Conservation (phyloP, 2,797 vertebrate genomes). For the Gouania willdenowi region DNA sequence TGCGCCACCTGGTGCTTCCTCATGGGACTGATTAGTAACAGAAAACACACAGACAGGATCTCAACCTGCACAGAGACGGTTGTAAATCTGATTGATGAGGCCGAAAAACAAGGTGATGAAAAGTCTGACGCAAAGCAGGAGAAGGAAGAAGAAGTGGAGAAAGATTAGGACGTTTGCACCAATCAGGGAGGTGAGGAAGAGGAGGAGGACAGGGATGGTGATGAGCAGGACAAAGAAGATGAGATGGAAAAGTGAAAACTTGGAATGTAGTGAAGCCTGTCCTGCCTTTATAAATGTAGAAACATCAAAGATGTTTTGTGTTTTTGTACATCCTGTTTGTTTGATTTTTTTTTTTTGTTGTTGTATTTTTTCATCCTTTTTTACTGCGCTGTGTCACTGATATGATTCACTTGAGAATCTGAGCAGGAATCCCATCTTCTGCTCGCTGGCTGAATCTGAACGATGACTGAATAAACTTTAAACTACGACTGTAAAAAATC, state of each 20-base stretch:
- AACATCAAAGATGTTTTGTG: conserved; percentile 30
- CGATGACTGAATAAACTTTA: no score
- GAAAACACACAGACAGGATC: background rate
- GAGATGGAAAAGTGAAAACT: conserved; percentile 4
- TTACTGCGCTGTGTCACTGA: no score
- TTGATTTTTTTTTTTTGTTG: background rate
- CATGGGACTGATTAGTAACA: conserved; percentile 18
- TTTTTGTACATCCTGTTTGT: conserved; percentile 10
- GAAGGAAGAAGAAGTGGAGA: background rate
- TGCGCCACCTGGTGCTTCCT: conserved; percentile 65
- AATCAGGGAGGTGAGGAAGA: background rate
- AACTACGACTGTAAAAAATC: no score
- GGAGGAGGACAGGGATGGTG: conserved; percentile 15
- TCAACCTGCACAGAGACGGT: background rate
- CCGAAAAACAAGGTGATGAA: background rate
- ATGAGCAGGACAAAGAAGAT: no score
- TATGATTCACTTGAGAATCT: no score
- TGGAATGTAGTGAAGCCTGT: conserved; percentile 2
- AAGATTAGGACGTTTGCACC: no score
- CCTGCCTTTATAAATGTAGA: conserved; percentile 27
- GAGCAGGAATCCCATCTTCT: no score
- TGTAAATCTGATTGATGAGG: background rate
- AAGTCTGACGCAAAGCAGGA: conserved; percentile 17
- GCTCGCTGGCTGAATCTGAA: no score
- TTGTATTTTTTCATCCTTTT: no score